Evolutionary conservation across 92 coral and sea anemone genomes (phyloP).

Genomic region (Anthopleura xanthogrammica): DNA sequence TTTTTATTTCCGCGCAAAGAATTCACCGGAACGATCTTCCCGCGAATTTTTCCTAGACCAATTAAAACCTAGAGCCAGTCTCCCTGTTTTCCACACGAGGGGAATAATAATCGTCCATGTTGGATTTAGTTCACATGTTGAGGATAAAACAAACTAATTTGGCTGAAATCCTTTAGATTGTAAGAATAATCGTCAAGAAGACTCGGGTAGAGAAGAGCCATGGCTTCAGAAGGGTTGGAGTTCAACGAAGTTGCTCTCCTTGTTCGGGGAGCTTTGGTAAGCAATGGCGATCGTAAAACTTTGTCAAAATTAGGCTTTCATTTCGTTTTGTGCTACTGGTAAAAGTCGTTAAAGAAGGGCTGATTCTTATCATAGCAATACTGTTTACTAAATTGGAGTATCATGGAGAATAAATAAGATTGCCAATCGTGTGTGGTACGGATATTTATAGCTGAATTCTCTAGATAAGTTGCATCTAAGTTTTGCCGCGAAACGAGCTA

Average conservation of each 20-base stretch:
- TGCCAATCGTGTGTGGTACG: too few species aligned
- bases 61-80: slow-evolving; percentile 39
- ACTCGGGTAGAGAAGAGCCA: not conserved
- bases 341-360: too few species aligned
- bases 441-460: too few species aligned
- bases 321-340: too few species aligned
- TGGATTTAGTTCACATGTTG: slow-evolving; percentile 11
- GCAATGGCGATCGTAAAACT: slow-evolving; percentile 11
- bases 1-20: too few species aligned
- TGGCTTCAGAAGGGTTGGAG: slow-evolving; percentile 89
- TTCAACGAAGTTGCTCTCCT: slow-evolving; percentile 85
- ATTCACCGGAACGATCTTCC: slow-evolving; percentile 8
- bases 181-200: not conserved
- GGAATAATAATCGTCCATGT: slow-evolving; percentile 37
- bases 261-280: slow-evolving; percentile 90
- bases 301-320: not conserved
- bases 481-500: too few species aligned
- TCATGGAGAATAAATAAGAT: too few species aligned
- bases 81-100: not conserved
- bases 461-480: too few species aligned
- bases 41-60: slow-evolving; percentile 34
- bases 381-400: too few species aligned
- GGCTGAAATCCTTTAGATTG: not conserved
- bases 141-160: not conserved
- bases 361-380: too few species aligned